Percentiles rank a stretch among this genome's conserved stretches.
These are phyloP conservation scores for Megathymus violae DNA, from an alignment of 1,140 invertebrate species.

Conservation along the genomic window DNA sequence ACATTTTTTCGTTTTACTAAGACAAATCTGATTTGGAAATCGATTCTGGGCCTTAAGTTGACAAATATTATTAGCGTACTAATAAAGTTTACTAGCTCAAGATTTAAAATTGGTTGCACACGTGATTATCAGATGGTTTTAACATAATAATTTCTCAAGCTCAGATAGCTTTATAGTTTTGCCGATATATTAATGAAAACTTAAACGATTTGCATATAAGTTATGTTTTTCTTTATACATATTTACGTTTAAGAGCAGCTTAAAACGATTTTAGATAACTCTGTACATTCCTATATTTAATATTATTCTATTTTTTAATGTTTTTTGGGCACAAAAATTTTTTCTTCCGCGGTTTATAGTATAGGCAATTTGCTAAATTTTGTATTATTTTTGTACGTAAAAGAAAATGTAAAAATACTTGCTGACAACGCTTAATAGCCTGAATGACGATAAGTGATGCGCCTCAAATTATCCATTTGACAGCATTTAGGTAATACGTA, in stretches of 20 bases:
- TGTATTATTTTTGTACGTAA: background rate
- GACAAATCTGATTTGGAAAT: background rate
- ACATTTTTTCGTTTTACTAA: background rate
- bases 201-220: no score
- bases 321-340: background rate
- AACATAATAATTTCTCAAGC: background rate
- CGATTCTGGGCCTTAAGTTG: background rate
- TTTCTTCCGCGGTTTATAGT: no score
- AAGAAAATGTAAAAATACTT: constrained; percentile 19
- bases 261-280: no score
- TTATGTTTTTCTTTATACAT: no score
- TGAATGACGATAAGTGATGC: constrained; percentile 32
- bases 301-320: no score
- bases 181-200: background rate
- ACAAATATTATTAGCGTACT: no score
- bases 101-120: no score
- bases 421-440: constrained; percentile 14
- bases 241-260: no score
- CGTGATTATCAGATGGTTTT: background rate
- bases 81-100: no score
- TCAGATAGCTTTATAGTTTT: background rate
- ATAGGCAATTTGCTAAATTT: background rate
- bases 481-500: constrained; percentile 18
- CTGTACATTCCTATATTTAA: no score
- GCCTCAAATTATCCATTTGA: constrained; percentile 38